Conservation (phyloP, 2,888 invertebrate genomes). For the Ophraella communa region DNA sequence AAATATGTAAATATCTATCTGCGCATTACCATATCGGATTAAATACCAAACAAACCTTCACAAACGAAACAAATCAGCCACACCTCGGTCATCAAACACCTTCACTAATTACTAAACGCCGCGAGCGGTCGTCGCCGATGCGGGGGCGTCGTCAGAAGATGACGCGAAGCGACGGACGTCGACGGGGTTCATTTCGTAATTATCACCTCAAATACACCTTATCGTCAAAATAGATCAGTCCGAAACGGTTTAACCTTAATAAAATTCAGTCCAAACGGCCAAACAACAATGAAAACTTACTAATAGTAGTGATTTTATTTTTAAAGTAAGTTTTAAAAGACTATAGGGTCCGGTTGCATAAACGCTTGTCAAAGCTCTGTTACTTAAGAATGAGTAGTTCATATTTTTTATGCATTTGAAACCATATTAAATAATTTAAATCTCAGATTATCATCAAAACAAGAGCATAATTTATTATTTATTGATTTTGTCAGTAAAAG, state of each 20-base stretch:
- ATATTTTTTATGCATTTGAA: too few species aligned
- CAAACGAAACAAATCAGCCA: constrained; percentile 40
- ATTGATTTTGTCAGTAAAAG: too few species aligned
- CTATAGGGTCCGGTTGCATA: too few species aligned
- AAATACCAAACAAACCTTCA: not conserved
- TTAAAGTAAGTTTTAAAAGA: too few species aligned
- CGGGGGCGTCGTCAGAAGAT: constrained; percentile 1
- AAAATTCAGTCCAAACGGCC: not conserved
- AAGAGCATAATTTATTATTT: too few species aligned
- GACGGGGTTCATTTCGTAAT: constrained; percentile 2
- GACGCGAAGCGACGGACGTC: constrained; percentile 20
- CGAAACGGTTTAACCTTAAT: not conserved
- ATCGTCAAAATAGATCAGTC: not conserved
- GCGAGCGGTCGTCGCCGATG: constrained; percentile 37
- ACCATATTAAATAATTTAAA: too few species aligned
- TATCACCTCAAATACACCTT: constrained; percentile 1
- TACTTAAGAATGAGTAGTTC: too few species aligned
- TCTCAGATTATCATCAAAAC: too few species aligned
- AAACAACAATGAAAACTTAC: too few species aligned
- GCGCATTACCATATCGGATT: not conserved
- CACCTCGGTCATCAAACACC: constrained; percentile 44
- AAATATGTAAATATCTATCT: not conserved
- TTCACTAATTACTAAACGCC: constrained; percentile 47
- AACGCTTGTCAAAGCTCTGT: too few species aligned
- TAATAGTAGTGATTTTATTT: too few species aligned